Evolutionary conservation across 1,140 invertebrate species (phyloP), one percentile per base, ranked within the genome.

Genomic region (Drosophila bipectinata): DNA sequence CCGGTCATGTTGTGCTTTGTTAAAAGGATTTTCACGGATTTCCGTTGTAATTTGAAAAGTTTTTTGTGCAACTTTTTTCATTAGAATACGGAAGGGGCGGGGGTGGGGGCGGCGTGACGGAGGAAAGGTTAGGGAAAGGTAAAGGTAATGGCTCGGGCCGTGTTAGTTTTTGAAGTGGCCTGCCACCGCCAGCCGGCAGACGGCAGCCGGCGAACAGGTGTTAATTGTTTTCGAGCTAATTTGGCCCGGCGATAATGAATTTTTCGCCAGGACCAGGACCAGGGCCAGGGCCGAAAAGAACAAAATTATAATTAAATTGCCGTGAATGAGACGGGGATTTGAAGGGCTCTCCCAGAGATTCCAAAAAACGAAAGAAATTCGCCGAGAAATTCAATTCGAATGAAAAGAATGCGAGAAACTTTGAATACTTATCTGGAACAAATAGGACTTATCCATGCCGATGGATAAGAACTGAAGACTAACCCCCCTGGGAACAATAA

Each of bases 21-120:
- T 88, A 88, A 88, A 88, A 88, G 83, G 83, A 88, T 88, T 88
- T 88, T 88, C 83, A 88, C 79, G 83, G 83, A 88, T 88, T 88
- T 88, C 83, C 75, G 79, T 88, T 88, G 83, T 88, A 88, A 88
- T 88, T 88, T 88, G 83, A 88, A 88, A 88, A 88, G 72, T 88
- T 88, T 87, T 87, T 79, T 80, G 57, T 88, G 58, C 83, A 87
- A 87, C 83, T 88, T 88, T 88, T 88, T 88, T 88, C 83, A 88
- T 88, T 88, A 87, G 78, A 81, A 87, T 74, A 59, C 66, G 37
- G 32, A 58, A 54, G 51, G 37, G 44, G 39, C 18, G 34, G 9
- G 37, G n/a, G 32, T 57, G 58, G 45, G 44, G 44, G 39, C 18
- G 30, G 9, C 44, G 15, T 44, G 14, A n/a, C n/a, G 41, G 41